Conservation (phyloP, 2,113 vertebrate genomes). For the Charadrius vociferus region DNA sequence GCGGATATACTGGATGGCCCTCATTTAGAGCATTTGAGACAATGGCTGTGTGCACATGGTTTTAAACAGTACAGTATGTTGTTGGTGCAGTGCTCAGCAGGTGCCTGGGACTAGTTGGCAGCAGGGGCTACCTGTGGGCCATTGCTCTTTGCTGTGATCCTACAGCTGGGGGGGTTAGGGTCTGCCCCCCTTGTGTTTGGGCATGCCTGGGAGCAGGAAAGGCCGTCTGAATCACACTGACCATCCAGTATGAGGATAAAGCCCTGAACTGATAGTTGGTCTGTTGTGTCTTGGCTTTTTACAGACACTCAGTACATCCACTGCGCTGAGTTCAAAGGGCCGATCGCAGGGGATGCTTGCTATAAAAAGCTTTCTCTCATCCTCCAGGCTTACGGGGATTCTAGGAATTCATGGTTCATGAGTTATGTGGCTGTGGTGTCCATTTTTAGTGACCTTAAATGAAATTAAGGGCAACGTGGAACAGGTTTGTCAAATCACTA, state of each 20-base stretch:
- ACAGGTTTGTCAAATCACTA: neutral
- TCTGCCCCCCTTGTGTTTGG: neutral
- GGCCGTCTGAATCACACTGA: neutral
- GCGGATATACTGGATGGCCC: too few species aligned
- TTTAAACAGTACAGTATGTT: neutral
- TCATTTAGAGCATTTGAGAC: neutral
- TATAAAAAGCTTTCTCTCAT: conserved; percentile 54
- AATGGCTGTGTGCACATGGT: neutral
- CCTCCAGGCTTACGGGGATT: conserved; percentile 32
- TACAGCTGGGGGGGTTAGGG: neutral
- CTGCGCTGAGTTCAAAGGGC: conserved; percentile 15
- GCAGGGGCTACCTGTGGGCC: neutral
- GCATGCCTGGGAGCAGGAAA: too few species aligned
- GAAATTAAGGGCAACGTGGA: conserved; percentile 36
- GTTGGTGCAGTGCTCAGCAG: neutral
- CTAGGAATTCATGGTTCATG: conserved; percentile 37
- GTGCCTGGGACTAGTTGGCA: neutral
- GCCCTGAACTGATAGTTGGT: neutral
- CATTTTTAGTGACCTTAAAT: conserved; percentile 50
- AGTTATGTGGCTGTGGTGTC: neutral
- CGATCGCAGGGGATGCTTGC: neutral
- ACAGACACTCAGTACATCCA: neutral
- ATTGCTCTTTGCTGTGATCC: neutral
- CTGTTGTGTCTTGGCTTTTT: neutral
- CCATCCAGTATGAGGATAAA: neutral